Percentiles rank a stretch among this genome's conserved stretches.
Conservation (phyloP, 2,113 vertebrate genomes). For the Thamnaconus septentrionalis region DNA sequence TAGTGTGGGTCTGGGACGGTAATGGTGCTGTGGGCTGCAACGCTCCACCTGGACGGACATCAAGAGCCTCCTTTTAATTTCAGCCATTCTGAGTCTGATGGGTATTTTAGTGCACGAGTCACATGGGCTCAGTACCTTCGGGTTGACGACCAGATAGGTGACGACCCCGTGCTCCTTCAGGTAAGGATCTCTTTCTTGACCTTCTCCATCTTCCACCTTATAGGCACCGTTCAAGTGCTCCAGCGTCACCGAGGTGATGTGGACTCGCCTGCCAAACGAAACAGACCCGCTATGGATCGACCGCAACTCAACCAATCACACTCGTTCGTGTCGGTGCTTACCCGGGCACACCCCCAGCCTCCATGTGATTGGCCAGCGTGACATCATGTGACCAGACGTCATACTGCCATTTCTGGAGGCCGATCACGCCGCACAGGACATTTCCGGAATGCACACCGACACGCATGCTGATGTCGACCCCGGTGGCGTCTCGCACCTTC, state of each 20-base stretch:
- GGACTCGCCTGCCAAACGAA: conserved; percentile 83
- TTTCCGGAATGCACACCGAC: conserved; percentile 97
- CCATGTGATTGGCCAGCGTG: conserved; percentile 97
- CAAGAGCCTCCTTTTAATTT: background rate
- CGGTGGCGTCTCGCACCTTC: conserved; percentile 93
- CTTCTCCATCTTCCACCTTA: conserved; percentile 93
- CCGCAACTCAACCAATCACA: too few relatives aligned
- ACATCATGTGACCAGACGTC: conserved; percentile 99
- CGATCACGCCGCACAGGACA: conserved; percentile 96
- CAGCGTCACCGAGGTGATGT: conserved; percentile 94
- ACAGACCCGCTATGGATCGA: background rate
- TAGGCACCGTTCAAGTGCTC: conserved; percentile 92
- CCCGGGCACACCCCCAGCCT: conserved; percentile 96
- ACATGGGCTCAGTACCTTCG: conserved; percentile 80
- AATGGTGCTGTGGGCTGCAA: conserved; percentile 89
- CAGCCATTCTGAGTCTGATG: too few relatives aligned
- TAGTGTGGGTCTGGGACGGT: conserved; percentile 82
- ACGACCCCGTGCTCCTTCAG: conserved; percentile 91
- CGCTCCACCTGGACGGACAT: conserved; percentile 81
- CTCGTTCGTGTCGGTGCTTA: conserved; percentile 62
- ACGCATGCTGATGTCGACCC: conserved; percentile 97
- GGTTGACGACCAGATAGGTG: conserved; percentile 95
- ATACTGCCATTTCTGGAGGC: conserved; percentile 98
- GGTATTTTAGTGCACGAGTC: too few relatives aligned
- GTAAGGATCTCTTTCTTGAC: conserved; percentile 92